Conservation (phyloP, 2,113 vertebrate genomes). For the Beaufortia kweichowensis region DNA sequence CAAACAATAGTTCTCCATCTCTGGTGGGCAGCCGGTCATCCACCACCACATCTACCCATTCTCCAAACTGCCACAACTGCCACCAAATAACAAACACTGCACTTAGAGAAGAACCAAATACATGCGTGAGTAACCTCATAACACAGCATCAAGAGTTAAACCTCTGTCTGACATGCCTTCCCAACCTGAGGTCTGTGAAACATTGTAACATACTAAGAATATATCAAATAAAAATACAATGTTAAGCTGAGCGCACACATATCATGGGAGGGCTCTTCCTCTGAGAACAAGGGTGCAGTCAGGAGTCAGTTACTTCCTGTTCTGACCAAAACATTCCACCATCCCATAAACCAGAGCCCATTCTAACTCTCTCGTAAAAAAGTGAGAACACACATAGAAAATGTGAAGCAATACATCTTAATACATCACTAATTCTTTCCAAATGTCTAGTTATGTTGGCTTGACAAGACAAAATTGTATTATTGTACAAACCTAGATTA, state of each 20-base stretch:
- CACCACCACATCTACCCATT: slow-evolving; percentile 77
- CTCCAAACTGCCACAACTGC: slow-evolving; percentile 79
- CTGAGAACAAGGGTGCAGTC: slow-evolving; percentile 21
- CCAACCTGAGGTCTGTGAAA: no score
- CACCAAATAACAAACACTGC: slow-evolving; percentile 15
- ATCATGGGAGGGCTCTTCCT: slow-evolving; percentile 29
- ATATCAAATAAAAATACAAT: background rate
- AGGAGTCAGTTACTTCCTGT: slow-evolving; percentile 50
- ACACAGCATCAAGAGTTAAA: background rate
- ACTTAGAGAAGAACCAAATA: background rate
- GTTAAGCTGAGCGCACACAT: background rate
- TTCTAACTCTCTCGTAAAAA: background rate
- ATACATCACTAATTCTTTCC: no score
- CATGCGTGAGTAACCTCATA: background rate
- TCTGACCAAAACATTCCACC: slow-evolving; percentile 37
- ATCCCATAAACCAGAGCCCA: slow-evolving; percentile 22
- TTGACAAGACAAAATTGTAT: no score
- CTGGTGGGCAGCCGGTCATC: slow-evolving; percentile 75
- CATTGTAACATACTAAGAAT: background rate
- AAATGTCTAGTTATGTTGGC: no score
- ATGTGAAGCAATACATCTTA: no score
- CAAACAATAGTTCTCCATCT: slow-evolving; percentile 75
- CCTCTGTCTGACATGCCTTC: background rate
- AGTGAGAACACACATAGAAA: background rate
- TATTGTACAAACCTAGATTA: no score